A percentile compares a stretch with the other conserved stretches of the same genome.
These are phyloP conservation scores for Ceratina japonica DNA, from an alignment of 1,140 invertebrate species.

Conservation along the genomic window DNA sequence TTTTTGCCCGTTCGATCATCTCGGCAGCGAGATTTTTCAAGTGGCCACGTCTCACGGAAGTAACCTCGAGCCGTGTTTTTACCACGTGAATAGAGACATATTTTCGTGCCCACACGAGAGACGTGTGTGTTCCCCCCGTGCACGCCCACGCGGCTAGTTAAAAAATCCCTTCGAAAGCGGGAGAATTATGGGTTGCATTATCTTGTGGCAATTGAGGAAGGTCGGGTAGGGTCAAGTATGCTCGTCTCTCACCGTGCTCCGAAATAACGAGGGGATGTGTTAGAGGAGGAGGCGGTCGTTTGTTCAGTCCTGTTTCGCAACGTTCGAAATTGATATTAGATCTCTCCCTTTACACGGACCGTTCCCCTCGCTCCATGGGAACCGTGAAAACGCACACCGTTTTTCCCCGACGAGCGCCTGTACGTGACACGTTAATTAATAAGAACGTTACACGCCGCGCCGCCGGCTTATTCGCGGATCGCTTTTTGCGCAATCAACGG, in stretches of 20 bases:
- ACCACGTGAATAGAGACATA: neutral
- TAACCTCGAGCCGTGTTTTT: neutral
- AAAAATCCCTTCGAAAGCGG: slow-evolving; percentile 19
- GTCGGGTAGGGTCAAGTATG: slow-evolving; percentile 44
- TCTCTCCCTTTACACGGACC: neutral
- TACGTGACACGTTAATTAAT: slow-evolving; percentile 17
- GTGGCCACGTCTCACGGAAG: slow-evolving; percentile 5
- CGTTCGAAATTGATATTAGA: neutral
- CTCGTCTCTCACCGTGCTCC: slow-evolving; percentile 12
- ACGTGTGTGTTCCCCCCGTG: too few species aligned
- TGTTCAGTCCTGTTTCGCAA: neutral
- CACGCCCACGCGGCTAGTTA: neutral
- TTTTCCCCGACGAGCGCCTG: neutral
- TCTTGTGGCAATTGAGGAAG: slow-evolving; percentile 28
- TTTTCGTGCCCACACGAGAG: neutral
- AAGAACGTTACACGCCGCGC: neutral
- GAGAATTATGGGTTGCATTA: slow-evolving; percentile 17
- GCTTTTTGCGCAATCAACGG: neutral
- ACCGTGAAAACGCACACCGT: neutral
- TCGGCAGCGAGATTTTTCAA: neutral
- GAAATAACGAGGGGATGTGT: slow-evolving; percentile 27
- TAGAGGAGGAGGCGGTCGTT: neutral
- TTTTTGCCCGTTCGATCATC: slow-evolving; percentile 9
- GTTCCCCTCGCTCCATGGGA: neutral
- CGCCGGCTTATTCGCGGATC: neutral